These are phyloP conservation scores for Callorhinus ursinus DNA, from an alignment of 2,113 vertebrate genomes.

Conservation along the genomic window DNA sequence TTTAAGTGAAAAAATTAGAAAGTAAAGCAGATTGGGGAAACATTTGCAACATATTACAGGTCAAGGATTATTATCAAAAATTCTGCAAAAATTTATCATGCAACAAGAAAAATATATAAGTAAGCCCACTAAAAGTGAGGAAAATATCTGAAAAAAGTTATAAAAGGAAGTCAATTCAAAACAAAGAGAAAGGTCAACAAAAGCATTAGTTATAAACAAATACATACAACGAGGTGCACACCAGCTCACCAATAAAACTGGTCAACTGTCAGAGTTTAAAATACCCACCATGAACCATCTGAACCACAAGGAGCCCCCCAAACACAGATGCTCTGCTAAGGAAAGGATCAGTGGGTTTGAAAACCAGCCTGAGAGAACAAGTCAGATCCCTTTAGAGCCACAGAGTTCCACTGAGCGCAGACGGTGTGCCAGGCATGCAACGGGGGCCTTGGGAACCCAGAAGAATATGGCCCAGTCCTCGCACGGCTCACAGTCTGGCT, in stretches of 20 bases:
- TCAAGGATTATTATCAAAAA: background rate
- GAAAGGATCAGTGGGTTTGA: accelerated
- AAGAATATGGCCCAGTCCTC: too few relatives aligned
- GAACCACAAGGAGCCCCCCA: background rate
- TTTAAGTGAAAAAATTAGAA: background rate
- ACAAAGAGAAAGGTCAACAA: background rate
- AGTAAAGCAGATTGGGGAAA: background rate
- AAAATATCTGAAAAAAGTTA: background rate
- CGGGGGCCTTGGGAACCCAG: accelerated
- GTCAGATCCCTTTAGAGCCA: background rate
- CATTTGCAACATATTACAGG: background rate
- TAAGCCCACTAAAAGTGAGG: background rate
- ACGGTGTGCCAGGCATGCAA: accelerated
- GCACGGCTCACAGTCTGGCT: background rate
- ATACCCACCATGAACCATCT: background rate
- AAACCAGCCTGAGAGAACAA: accelerated
- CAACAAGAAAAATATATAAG: background rate
- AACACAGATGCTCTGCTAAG: background rate
- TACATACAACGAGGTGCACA: background rate
- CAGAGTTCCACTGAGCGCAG: too few relatives aligned
- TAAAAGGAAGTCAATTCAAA: background rate
- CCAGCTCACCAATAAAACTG: background rate
- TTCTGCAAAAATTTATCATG: background rate
- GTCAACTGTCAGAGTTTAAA: background rate
- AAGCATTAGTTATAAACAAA: background rate